Evolutionary conservation across 2,113 vertebrate genomes (phyloP), one percentile per base, ranked within the genome.

Genomic region (Sitta europaea): DNA sequence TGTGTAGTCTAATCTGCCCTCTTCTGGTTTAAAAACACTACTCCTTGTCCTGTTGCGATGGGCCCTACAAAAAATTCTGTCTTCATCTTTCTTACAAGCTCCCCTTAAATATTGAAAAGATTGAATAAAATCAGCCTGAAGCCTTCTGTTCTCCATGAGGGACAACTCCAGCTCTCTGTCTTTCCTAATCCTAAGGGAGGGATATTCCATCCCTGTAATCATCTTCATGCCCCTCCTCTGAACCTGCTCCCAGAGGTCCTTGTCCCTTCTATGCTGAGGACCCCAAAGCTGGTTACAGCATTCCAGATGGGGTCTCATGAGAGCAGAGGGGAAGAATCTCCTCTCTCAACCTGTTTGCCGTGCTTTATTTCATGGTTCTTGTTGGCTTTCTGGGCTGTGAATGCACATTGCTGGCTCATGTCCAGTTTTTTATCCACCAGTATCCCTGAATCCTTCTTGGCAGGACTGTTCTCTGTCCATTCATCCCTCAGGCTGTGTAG

Each of bases 361-460:
- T 0, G 0, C 23, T 92, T 42, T 1, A 2, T 43, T 58, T 38
- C 10, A 16, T 10, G 21, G 29, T 40, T 43, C 28, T 24, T 11
- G 9, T 28, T 73, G 17, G 24, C 31, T 77, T 89, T 82, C 45
- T 35, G 59, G 38, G 35, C 50, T 54, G 24, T 5, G 15, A 67
- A 59, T 8, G 22, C 20, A 9, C 17, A 6, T 23, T 79, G 10
- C 36, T 18, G 11, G 16, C 33, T 83, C 6, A 3, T 12, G 10
- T 38, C 24, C 43, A 10, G 5, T 6, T 77, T 81, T 70, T 68
- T 45, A 40, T 40, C 19, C 33, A 36, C n/a, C 14, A 23, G 6
- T 17, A 43, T 4, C 31, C 8, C 7, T 8, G 45, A 14, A 25
- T 33, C 7, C 5, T 53, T 75, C 55, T 79, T 2, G 0, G 4